Evolutionary conservation across 1,140 invertebrate genomes (phyloP), one percentile per base, ranked within the genome.

Genomic region (Glomeris maerens): DNA sequence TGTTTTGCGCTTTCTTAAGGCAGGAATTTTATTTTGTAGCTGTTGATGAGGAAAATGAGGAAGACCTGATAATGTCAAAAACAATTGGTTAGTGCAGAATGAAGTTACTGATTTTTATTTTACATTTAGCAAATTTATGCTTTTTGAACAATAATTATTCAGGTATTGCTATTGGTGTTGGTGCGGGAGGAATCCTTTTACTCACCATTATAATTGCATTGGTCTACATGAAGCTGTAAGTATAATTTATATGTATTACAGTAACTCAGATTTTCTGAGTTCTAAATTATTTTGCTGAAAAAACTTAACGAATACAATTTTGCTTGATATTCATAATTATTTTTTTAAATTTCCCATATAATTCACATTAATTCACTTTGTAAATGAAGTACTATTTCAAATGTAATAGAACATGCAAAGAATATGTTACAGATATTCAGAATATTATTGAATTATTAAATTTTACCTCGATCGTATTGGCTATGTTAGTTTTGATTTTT

Each of bases 151-250:
- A 54, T 20, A 55, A 58, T 26, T 59, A 52, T 31, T 60, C 67
- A 36, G 66, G 67, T 22, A 59, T 71, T n/a, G 66, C 64, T 21
- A 54, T 69, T 17, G 66, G 66, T 17, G 55, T 67, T 49, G 62
- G 59, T 17, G 52, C 59, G 26, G 58, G 58, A 27, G 55, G 51
- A 20, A 47, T 67, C 1, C 56, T 70, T 2, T 61, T 67, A 22
- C 40, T 68, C 10, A 54, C 63, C 21, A 60, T 70, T 7, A 59
- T 62, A 17, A 50, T 63, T 21, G 59, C 61, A 4, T 52, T 68
- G n/a, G 48, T 68, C 21, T 66, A 63, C 41, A 56, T 66, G n/a
- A 65, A 60, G 62, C 53, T 60, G 64, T 66, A 56, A 60, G 62
- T 52, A 14, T 52, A 0, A 46, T 54, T 44, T 17, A n/a, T 31